phyloP scores from a whole-genome alignment of 2,888 invertebrate species.

The Parapristionchus giblindavisi region DNA sequence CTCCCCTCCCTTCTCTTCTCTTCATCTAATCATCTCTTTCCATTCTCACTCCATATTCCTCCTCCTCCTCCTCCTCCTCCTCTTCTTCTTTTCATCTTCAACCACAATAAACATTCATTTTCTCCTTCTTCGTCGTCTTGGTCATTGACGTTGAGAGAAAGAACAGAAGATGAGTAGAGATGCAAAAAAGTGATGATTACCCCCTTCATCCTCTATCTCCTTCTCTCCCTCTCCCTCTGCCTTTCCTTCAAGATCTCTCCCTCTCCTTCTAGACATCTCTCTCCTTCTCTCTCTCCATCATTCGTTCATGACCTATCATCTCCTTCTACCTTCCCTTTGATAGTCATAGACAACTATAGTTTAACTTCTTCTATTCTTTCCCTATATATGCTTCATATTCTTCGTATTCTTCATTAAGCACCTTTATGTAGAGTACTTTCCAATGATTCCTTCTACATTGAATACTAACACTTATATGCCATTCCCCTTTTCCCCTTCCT shows the following conservation, averaged over 20 bases:
- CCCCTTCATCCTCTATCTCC: neutral
- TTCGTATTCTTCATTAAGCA: no score
- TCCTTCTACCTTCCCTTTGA: constrained; percentile 1
- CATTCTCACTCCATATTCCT: neutral
- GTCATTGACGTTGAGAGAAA: no score
- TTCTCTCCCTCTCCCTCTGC: neutral
- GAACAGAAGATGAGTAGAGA: no score
- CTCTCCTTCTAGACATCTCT: neutral
- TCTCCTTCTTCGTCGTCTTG: no score
- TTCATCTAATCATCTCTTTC: no score
- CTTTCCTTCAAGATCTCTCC: neutral
- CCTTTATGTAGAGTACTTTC: no score
- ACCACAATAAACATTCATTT: no score
- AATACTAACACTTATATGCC: no score
- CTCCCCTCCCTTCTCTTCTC: neutral
- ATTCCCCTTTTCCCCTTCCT: neutral
- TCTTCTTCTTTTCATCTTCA: neutral
- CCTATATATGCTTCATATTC: no score
- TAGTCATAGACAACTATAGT: neutral
- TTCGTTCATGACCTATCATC: neutral
- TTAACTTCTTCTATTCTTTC: neutral
- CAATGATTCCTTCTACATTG: no score
- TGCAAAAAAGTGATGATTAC: no score
- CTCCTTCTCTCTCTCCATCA: neutral
- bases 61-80: neutral